Evolutionary conservation across 2,797 vertebrate genomes (phyloP).

Genomic region (Dallia pectoralis): DNA sequence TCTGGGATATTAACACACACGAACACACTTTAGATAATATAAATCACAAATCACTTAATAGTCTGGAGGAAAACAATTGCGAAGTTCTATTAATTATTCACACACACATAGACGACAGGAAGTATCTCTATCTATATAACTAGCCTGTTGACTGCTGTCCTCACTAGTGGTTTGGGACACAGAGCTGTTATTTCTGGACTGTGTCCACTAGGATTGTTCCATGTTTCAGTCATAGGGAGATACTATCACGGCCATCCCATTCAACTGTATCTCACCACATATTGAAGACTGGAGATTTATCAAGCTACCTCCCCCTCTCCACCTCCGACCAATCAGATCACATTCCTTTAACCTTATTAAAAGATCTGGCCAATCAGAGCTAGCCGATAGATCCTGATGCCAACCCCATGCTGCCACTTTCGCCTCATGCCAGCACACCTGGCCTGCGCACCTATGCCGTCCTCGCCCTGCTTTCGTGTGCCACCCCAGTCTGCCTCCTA

Average conservation of each 20-base stretch:
- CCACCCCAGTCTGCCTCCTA: constrained; percentile 37
- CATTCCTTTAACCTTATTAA: constrained; percentile 17
- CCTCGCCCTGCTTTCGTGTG: constrained; percentile 57
- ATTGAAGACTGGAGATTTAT: too few relatives aligned
- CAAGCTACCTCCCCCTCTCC: background rate
- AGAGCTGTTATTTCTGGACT: too few relatives aligned
- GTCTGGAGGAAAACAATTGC: too few relatives aligned
- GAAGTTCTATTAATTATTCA: too few relatives aligned
- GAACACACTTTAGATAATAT: background rate
- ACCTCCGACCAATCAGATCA: background rate
- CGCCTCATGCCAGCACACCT: constrained; percentile 59
- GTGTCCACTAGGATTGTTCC: too few relatives aligned
- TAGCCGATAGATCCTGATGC: constrained; percentile 39
- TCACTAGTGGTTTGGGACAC: too few relatives aligned
- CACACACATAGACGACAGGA: too few relatives aligned
- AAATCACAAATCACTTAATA: too few relatives aligned
- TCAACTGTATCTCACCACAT: background rate
- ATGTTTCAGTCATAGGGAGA: background rate
- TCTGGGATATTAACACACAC: constrained; percentile 1
- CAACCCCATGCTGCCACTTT: constrained; percentile 18
- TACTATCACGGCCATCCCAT: background rate
- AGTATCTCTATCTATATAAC: too few relatives aligned
- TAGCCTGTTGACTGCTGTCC: too few relatives aligned
- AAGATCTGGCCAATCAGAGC: constrained; percentile 32
- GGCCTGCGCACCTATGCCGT: constrained; percentile 53